Conservation (phyloP, 2,797 vertebrate species). For the Sebastes matsubarae region DNA sequence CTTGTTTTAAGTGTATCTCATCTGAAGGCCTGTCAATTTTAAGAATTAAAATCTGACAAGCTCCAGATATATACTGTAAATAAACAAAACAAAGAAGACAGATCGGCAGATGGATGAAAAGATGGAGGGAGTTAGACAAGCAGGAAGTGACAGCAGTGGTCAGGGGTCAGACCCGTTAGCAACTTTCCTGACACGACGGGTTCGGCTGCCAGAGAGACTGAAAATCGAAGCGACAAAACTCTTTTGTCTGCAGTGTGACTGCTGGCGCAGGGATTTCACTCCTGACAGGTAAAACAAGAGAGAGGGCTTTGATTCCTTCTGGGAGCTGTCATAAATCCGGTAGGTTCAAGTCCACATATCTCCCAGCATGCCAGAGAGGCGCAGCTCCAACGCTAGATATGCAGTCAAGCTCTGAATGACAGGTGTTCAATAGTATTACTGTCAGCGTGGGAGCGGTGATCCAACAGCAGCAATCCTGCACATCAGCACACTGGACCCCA, state of each 20-base stretch:
- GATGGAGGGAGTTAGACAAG: slow-evolving; percentile 3
- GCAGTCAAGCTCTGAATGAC: slow-evolving; percentile 8
- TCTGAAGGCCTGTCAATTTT: background rate
- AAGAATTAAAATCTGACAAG: background rate
- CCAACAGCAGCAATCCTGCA: background rate
- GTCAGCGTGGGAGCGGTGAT: background rate
- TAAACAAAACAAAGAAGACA: background rate
- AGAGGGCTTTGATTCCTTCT: slow-evolving; percentile 40
- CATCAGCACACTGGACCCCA: background rate
- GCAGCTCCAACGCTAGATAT: background rate
- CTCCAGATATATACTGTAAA: background rate
- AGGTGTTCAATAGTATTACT: background rate
- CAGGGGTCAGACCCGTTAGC: background rate
- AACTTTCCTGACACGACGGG: slow-evolving; percentile 38
- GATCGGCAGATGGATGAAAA: background rate
- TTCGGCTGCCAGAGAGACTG: slow-evolving; percentile 26
- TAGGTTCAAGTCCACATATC: slow-evolving; percentile 4
- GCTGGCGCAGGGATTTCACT: slow-evolving; percentile 25
- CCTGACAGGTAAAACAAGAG: slow-evolving; percentile 55
- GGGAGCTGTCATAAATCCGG: slow-evolving; percentile 50
- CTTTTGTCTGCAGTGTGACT: slow-evolving; percentile 37
- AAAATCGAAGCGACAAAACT: slow-evolving; percentile 10
- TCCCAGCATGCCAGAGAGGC: background rate
- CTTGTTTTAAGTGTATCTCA: background rate
- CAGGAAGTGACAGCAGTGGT: background rate